These are phyloP conservation scores for Eretmodus cyanostictus DNA, from an alignment of 2,113 vertebrate genomes.

Conservation along the genomic window DNA sequence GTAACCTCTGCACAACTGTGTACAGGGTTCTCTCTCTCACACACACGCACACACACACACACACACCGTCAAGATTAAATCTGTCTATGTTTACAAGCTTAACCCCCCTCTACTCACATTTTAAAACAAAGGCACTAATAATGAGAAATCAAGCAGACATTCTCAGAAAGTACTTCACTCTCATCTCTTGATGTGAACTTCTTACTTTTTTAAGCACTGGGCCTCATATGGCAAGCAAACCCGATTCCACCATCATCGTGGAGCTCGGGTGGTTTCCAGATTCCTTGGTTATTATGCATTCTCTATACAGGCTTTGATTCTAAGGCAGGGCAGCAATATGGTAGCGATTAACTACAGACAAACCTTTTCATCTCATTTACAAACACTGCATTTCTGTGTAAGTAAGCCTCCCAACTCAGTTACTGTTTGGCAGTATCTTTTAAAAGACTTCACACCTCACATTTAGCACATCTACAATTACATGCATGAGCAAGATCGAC, in stretches of 20 bases:
- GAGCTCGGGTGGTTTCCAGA: conserved; percentile 28
- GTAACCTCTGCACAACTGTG: background rate
- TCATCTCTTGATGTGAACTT: background rate
- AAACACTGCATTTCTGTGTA: background rate
- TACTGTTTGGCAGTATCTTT: background rate
- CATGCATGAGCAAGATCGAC: background rate
- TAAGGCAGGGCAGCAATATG: conserved; percentile 1
- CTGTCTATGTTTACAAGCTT: background rate
- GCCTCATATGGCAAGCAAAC: conserved; percentile 39
- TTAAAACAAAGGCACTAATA: background rate
- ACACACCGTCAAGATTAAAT: background rate
- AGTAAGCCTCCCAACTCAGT: background rate
- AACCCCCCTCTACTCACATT: background rate
- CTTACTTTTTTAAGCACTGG: background rate
- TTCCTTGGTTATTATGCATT: background rate
- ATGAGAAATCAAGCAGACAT: background rate
- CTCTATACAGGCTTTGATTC: conserved; percentile 13
- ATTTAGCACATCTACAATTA: background rate
- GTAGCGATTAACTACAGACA: conserved; percentile 6
- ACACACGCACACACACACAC: background rate
- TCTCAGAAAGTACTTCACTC: background rate
- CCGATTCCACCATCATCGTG: background rate
- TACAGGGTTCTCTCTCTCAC: background rate
- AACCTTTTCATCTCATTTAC: background rate
- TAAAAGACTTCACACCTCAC: background rate